phyloP scores from a whole-genome alignment of 2,797 vertebrate species.

The Hydrophis major region DNA sequence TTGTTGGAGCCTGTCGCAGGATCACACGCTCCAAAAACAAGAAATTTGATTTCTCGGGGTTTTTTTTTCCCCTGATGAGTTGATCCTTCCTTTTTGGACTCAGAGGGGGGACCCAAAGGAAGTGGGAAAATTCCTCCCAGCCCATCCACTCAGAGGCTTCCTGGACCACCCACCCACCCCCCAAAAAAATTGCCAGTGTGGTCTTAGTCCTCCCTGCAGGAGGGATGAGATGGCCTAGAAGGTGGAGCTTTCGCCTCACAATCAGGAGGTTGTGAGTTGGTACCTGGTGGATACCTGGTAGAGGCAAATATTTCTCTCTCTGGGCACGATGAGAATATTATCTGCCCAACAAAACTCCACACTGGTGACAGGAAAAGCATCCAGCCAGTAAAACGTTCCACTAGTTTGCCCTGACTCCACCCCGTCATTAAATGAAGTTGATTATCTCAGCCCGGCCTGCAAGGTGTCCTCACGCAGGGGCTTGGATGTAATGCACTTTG shows the following conservation, averaged over 20 bases:
- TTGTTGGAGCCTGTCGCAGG: not conserved
- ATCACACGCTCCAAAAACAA: not conserved
- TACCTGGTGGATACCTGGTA: no score
- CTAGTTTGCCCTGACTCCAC: no score
- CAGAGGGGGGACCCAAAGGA: not conserved
- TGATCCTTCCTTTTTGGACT: not conserved
- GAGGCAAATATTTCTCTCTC: no score
- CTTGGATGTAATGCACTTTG: not conserved
- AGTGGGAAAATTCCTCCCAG: not conserved
- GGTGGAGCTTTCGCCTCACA: no score
- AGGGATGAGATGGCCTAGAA: no score
- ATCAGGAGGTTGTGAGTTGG: no score
- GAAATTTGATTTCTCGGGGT: not conserved
- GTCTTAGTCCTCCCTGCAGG: not conserved
- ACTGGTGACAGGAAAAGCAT: no score
- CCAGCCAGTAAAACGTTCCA: no score
- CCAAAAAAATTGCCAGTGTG: not conserved
- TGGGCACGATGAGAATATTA: no score
- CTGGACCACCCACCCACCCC: not conserved
- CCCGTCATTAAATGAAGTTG: no score
- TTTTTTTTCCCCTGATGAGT: not conserved
- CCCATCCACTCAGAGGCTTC: not conserved
- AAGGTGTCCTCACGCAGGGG: not conserved
- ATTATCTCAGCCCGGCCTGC: not conserved
- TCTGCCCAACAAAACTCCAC: no score